Conservation (phyloP, 2,113 vertebrate species). For the Cricetomys ansorgei region DNA sequence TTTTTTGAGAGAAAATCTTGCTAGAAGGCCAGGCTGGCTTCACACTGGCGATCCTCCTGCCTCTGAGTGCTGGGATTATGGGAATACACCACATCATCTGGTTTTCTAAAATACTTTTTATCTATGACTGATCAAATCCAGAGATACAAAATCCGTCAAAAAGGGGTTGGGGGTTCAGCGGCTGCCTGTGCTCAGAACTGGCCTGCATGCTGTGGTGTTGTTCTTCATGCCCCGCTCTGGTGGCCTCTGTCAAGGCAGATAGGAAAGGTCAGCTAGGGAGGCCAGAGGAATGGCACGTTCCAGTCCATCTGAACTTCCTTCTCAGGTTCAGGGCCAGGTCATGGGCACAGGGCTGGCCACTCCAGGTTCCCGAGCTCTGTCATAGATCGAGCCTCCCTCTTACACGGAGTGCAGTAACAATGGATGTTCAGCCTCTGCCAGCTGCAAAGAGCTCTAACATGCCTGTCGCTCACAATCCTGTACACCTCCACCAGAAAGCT, state of each 20-base stretch:
- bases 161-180: no score
- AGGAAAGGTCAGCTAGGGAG: not conserved
- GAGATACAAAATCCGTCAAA: not conserved
- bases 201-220: not conserved
- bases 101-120: not conserved
- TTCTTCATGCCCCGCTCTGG: not conserved
- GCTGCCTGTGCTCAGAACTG: no score
- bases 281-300: not conserved
- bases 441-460: not conserved
- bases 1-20: not conserved
- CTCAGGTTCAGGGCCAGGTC: not conserved
- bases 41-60: not conserved
- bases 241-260: not conserved
- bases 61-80: not conserved
- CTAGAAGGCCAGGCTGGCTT: not conserved
- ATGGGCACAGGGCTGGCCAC: not conserved
- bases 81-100: not conserved
- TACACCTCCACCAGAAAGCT: not conserved
- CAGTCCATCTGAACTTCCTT: not conserved
- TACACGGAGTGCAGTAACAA: not conserved
- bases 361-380: not conserved
- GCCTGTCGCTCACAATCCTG: not conserved
- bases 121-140: not conserved
- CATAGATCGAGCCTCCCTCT: rapidly evolving
- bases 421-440: not conserved